A percentile compares a stretch with the other conserved stretches of the same genome.
Conservation (phyloP, 2,797 vertebrate genomes). For the Arctocebus calabarensis region DNA sequence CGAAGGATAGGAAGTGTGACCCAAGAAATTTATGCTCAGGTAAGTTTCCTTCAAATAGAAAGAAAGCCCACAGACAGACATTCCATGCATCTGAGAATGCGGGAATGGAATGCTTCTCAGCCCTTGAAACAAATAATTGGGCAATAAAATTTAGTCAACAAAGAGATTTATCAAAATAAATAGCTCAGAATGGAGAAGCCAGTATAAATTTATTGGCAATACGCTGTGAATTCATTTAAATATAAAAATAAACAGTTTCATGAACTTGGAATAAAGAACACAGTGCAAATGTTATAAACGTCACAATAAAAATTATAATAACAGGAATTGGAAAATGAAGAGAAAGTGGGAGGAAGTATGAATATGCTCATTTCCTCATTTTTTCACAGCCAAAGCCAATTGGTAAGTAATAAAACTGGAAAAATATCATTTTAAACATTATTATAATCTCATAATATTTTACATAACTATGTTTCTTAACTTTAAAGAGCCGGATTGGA, state of each 20-base stretch:
- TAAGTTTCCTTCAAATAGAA: background rate
- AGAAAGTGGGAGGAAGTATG: background rate
- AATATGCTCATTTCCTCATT: background rate
- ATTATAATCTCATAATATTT: conserved; percentile 22
- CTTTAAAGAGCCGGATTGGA: background rate
- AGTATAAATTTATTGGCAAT: background rate
- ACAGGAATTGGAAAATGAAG: background rate
- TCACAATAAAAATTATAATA: background rate
- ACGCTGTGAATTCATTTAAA: background rate
- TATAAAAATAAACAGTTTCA: conserved; percentile 1
- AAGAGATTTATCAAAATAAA: conserved; percentile 37
- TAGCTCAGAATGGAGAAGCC: background rate
- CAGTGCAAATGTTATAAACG: background rate
- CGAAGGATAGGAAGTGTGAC: background rate
- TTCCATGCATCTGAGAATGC: background rate
- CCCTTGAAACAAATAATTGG: background rate
- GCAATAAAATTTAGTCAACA: background rate
- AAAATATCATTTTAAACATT: conserved; percentile 3
- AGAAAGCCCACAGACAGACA: background rate
- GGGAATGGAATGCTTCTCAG: background rate
- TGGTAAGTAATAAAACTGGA: background rate
- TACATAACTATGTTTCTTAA: background rate
- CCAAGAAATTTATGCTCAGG: background rate
- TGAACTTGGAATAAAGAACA: background rate
- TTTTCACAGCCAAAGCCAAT: background rate